Evolutionary conservation across 2,888 invertebrate genomes (phyloP), one percentile per base, ranked within the genome.

Genomic region (Liodrosophila aerea): DNA sequence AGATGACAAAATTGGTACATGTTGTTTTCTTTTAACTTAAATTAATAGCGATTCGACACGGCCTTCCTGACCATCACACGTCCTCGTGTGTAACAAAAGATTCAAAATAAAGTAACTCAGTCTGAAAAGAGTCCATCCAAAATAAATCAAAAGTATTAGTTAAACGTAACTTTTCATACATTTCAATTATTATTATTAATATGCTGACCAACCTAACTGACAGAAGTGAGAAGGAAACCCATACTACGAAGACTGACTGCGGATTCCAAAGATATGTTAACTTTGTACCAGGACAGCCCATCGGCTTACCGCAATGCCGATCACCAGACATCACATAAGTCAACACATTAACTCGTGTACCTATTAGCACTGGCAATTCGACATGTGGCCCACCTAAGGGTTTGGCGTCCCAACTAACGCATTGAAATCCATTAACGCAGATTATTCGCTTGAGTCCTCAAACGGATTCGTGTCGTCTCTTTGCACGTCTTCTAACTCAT

Each of bases 311-410:
- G 29, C 12, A 61, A 54, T 11, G 31, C 15, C 13, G 15, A 11
- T 11, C 16, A 29, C 40, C 31, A 22, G 30, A 15, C 43, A 43
- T 16, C 31, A 44, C 13, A 31, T 31, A 15, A 30, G 31, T 37
- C 18, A 31, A 31, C 44, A 45, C 44, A 45, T 18, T 45, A 45
- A 33, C 44, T 18, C 44, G 44, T 44, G 43, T 11, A 16, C 31
- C 16, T 31, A 16, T 8, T 16, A 44, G 43, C 43, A 44, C 31
- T 15, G 7, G n/a, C 15, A 31, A 44, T 12, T 16, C 30, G 12
- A 7, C 33, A 34, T 34, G 12, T 34, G 12, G 22, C 22, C 5
- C 22, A 22, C 22, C 22, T 22, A 22, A 22, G 22, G 22, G 22
- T 22, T 22, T 22, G n/a, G 22, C 22, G 22, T 12, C 12, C 33